Percentiles rank a stretch among this genome's conserved stretches.
Conservation (phyloP, 2,797 vertebrate genomes). For the Sparus aurata region DNA sequence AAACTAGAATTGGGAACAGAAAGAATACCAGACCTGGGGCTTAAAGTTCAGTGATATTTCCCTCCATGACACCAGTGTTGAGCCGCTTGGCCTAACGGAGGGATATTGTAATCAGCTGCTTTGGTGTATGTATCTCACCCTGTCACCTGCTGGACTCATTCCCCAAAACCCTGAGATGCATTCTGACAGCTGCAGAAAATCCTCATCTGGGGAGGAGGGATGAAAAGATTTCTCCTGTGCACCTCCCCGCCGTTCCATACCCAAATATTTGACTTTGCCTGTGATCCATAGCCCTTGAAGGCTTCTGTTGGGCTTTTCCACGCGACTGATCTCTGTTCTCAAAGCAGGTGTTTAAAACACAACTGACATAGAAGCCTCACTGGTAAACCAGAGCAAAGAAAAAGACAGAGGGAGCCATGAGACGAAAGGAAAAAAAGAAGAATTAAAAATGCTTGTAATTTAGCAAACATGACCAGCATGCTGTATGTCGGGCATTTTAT, state of each 20-base stretch:
- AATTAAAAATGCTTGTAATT: constrained; percentile 19
- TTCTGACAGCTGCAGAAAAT: constrained; percentile 82
- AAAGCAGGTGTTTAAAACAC: constrained; percentile 82
- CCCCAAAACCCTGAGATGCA: constrained; percentile 74
- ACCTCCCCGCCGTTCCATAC: constrained; percentile 70
- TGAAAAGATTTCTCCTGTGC: constrained; percentile 78
- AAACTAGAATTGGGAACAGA: constrained; percentile 23
- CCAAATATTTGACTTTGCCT: constrained; percentile 85
- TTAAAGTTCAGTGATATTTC: constrained; percentile 27
- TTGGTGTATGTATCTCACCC: constrained; percentile 61
- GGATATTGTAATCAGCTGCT: constrained; percentile 67
- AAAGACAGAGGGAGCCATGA: constrained; percentile 10
- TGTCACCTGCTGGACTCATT: constrained; percentile 76
- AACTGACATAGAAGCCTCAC: constrained; percentile 60
- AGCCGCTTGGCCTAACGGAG: constrained; percentile 40
- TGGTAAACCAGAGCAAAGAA: constrained; percentile 49
- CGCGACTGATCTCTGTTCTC: constrained; percentile 80
- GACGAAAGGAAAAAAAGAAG: not conserved
- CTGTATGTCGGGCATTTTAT: not conserved
- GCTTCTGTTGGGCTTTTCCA: constrained; percentile 82
- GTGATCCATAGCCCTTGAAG: constrained; percentile 81
- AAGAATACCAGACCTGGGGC: constrained; percentile 12
- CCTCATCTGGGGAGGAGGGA: constrained; percentile 72
- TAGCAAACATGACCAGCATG: constrained; percentile 5
- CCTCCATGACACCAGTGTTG: constrained; percentile 17